Conservation (phyloP, 1,140 invertebrate genomes). For the Dendrolimus kikuchii region DNA sequence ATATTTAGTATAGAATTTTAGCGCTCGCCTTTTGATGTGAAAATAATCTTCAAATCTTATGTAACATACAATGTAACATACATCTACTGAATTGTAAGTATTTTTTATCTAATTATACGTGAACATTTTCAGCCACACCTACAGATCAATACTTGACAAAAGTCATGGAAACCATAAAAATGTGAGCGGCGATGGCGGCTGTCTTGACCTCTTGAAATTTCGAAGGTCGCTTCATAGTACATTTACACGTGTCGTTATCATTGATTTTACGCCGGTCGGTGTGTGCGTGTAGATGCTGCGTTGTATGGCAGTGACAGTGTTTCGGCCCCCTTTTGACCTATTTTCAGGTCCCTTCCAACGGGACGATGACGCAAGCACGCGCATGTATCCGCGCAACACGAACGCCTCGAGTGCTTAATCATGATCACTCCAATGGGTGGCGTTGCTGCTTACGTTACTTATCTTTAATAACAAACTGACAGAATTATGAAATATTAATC, state of each 20-base stretch:
- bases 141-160: not conserved
- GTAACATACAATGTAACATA: too few relatives aligned
- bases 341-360: conserved; percentile 52
- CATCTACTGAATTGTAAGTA: too few relatives aligned
- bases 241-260: conserved; percentile 21
- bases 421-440: too few relatives aligned
- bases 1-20: too few relatives aligned
- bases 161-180: conserved; percentile 15
- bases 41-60: too few relatives aligned
- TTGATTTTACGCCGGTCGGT: conserved; percentile 17
- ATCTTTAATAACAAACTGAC: too few relatives aligned
- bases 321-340: conserved; percentile 63
- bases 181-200: not conserved
- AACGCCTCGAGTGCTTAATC: too few relatives aligned
- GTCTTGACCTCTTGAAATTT: conserved; percentile 22
- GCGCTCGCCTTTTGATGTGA: too few relatives aligned
- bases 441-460: too few relatives aligned
- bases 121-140: conserved; percentile 1
- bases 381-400: conserved; percentile 4
- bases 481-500: too few relatives aligned
- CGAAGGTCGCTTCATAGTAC: conserved; percentile 19
- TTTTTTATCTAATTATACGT: too few relatives aligned
- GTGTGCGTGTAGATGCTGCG: conserved; percentile 23
- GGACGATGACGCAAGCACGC: conserved; percentile 44
- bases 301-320: conserved; percentile 56